Conservation (phyloP, 2,888 invertebrate genomes). For the Erebia epiphron region DNA sequence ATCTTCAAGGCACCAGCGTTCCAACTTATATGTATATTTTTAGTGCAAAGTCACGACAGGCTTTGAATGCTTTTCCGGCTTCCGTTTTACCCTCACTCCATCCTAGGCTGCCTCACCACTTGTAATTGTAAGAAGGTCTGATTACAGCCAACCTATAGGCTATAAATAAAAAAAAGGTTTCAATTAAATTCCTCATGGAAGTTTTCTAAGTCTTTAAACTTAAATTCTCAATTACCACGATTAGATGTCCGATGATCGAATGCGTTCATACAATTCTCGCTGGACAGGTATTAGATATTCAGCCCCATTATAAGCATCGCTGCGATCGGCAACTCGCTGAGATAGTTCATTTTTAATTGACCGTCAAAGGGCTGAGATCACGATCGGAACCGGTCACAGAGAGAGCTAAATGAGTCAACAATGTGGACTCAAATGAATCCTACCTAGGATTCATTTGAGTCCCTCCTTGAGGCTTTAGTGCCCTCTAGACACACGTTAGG, state of each 20-base stretch:
- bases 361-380: conserved; percentile 42
- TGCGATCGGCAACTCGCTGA: conserved; percentile 34
- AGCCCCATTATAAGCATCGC: conserved; percentile 34
- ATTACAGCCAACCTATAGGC: too few relatives aligned
- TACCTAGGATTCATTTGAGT: too few relatives aligned
- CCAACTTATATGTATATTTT: too few relatives aligned
- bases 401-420: conserved; percentile 45
- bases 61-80: too few relatives aligned
- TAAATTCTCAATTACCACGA: conserved; percentile 23
- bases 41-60: background rate
- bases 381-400: conserved; percentile 44
- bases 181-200: background rate
- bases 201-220: background rate
- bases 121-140: too few relatives aligned
- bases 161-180: too few relatives aligned
- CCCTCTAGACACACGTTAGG: too few relatives aligned
- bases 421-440: conserved; percentile 42
- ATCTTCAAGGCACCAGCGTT: too few relatives aligned
- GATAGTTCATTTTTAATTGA: conserved; percentile 43
- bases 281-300: conserved; percentile 38
- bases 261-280: conserved; percentile 28
- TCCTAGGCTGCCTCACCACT: too few relatives aligned
- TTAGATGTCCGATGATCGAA: conserved; percentile 13
- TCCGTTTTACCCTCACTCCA: too few relatives aligned
- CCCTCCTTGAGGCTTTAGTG: conserved; percentile 59